A percentile compares a stretch with the other conserved stretches of the same genome.
Evolutionary conservation across 2,113 vertebrate species (phyloP).

Genomic region (Crotalus tigris): DNA sequence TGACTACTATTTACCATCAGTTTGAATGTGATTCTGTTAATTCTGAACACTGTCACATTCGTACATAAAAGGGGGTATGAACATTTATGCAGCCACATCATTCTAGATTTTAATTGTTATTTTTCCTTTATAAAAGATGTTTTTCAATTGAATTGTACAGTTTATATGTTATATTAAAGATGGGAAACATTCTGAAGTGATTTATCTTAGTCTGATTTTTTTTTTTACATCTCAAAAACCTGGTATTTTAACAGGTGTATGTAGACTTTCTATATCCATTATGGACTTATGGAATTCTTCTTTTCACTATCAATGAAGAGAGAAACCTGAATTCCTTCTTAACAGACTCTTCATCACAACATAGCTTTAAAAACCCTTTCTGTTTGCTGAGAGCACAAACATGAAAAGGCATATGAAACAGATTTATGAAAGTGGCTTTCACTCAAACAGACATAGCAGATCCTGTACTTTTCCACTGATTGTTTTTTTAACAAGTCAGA

Average conservation of each 20-base stretch:
- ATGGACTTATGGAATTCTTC: constrained; percentile 13
- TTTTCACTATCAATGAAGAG: constrained; percentile 27
- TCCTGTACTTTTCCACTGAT: constrained; percentile 76
- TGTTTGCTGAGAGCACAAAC: not conserved
- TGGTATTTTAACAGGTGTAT: not conserved
- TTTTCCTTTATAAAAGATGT: not conserved
- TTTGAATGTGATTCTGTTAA: not conserved
- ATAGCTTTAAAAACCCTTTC: not conserved
- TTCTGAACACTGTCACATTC: not conserved
- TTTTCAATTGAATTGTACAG: not conserved
- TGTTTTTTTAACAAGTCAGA: constrained; percentile 54
- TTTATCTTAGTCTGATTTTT: not conserved
- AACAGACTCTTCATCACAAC: not conserved
- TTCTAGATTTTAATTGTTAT: not conserved
- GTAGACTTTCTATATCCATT: not conserved
- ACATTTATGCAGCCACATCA: not conserved
- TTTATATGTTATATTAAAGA: not conserved
- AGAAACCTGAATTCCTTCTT: constrained; percentile 38
- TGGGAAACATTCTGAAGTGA: not conserved
- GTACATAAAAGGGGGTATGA: not conserved
- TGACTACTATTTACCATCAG: not conserved
- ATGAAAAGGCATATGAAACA: constrained; percentile 10
- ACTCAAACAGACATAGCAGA: constrained; percentile 61
- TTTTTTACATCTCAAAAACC: not conserved
- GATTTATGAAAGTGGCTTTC: constrained; percentile 52